A percentile compares a stretch with the other conserved stretches of the same genome.
phyloP scores from a whole-genome alignment of 2,113 vertebrate genomes.

The Ploceus nigricollis region DNA sequence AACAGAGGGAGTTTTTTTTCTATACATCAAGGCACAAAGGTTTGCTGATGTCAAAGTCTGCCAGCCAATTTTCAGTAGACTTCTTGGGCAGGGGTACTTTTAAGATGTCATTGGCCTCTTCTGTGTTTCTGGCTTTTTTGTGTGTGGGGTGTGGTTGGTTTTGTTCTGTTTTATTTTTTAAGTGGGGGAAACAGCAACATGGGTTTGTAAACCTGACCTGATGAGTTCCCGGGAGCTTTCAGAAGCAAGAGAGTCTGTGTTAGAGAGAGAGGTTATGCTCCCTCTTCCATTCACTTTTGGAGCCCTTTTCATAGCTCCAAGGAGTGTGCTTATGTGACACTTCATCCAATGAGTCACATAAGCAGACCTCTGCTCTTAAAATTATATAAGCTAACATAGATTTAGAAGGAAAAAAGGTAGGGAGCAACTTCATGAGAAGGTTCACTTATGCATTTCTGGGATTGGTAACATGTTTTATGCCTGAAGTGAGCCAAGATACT shows the following conservation, averaged over 20 bases:
- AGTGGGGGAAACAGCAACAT: neutral
- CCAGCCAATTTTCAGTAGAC: neutral
- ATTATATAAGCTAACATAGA: neutral
- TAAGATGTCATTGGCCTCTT: neutral
- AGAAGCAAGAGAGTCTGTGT: neutral
- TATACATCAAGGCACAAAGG: neutral
- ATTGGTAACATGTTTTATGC: neutral
- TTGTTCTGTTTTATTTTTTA: neutral
- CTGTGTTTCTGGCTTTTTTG: neutral
- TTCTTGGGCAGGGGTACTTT: neutral
- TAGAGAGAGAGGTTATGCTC: neutral
- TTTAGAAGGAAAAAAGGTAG: neutral
- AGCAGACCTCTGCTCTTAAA: neutral
- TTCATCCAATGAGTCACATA: neutral
- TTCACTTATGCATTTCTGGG: neutral
- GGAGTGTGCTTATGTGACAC: neutral
- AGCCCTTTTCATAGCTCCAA: neutral
- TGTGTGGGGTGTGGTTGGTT: neutral
- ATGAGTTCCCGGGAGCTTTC: neutral
- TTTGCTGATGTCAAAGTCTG: neutral
- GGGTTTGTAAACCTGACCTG: neutral
- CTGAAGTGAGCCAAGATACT: neutral
- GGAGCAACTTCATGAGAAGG: neutral
- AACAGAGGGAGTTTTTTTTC: neutral
- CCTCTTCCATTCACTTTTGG: neutral